Conservation (phyloP, 2,888 invertebrate genomes). For the Caenorhabditis sp. region DNA sequence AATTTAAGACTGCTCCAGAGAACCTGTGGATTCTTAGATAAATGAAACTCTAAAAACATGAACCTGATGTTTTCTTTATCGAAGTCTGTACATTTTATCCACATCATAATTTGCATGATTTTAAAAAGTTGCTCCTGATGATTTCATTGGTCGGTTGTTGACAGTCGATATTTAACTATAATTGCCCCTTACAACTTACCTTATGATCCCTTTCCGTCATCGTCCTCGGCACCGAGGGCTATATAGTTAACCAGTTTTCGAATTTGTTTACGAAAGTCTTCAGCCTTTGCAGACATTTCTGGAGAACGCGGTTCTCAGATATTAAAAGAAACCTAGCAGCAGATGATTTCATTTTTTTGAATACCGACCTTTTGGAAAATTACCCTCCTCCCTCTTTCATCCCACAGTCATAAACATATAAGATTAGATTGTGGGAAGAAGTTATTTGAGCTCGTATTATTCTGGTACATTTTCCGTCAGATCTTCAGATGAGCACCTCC, state of each 20-base stretch:
- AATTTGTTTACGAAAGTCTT: too few relatives aligned
- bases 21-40: too few relatives aligned
- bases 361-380: not conserved
- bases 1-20: too few relatives aligned
- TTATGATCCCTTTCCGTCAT: not conserved
- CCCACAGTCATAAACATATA: not conserved
- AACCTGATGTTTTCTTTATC: not conserved
- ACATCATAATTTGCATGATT: constrained; percentile 7
- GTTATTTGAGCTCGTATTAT: not conserved
- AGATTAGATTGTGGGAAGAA: not conserved
- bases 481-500: constrained; percentile 2
- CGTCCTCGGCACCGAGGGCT: constrained; percentile 11
- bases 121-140: not conserved
- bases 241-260: too few relatives aligned
- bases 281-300: not conserved
- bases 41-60: too few relatives aligned
- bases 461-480: too few relatives aligned
- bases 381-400: not conserved
- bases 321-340: not conserved
- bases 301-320: not conserved
- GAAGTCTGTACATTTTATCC: not conserved
- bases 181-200: not conserved
- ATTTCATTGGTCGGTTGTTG: constrained; percentile 16
- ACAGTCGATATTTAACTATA: not conserved
- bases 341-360: constrained; percentile 7